Evolutionary conservation across 1,140 invertebrate species (phyloP).

Genomic region (Drosophila elegans): DNA sequence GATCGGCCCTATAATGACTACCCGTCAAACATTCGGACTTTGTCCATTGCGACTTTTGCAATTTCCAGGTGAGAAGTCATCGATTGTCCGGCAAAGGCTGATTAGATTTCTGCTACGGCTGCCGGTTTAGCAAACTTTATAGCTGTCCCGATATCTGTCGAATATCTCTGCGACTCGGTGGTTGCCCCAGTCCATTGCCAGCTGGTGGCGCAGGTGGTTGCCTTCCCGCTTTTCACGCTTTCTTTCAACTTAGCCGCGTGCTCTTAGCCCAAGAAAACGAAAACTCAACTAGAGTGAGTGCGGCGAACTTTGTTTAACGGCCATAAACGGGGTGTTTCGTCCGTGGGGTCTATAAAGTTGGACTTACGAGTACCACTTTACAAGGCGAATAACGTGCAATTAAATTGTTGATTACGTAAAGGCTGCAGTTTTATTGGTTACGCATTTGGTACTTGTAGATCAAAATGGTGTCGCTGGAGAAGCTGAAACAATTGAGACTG

Average conservation of each 20-base stretch:
- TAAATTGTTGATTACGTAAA: constrained; percentile 49
- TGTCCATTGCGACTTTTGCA: constrained; percentile 19
- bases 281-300: constrained; percentile 14
- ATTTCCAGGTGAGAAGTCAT: constrained; percentile 29
- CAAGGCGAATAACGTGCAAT: constrained; percentile 12
- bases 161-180: constrained; percentile 19
- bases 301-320: not conserved
- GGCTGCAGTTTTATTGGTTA: constrained; percentile 8
- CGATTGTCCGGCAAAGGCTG: constrained; percentile 20
- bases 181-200: constrained; percentile 39
- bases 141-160: constrained; percentile 22
- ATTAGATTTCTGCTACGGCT: constrained; percentile 36
- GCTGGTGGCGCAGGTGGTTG: constrained; percentile 32
- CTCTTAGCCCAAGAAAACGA: not conserved
- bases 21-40: constrained; percentile 25
- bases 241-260: constrained; percentile 28
- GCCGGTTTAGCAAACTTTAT: constrained; percentile 2
- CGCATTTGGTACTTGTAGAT: constrained; percentile 14
- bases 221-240: constrained; percentile 23
- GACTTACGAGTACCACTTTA: constrained; percentile 6
- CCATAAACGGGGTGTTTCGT: constrained; percentile 5
- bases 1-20: constrained; percentile 30
- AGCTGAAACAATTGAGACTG: constrained; percentile 83
- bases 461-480: constrained; percentile 65
- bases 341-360: constrained; percentile 2